Conservation (phyloP, 2,888 invertebrate species). For the Yponomeuta malinellus region DNA sequence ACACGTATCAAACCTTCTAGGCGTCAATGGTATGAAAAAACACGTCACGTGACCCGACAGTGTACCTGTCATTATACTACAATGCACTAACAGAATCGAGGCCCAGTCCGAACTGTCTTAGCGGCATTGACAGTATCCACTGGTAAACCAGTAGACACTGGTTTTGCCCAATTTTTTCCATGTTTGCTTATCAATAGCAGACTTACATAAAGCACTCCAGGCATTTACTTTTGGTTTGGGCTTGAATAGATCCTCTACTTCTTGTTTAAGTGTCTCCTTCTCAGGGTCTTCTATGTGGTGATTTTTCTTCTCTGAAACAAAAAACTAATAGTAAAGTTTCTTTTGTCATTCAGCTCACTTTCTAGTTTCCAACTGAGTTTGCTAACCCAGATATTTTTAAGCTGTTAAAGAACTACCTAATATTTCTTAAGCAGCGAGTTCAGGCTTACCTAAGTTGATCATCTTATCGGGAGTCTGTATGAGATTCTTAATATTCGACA, state of each 20-base stretch:
- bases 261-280: constrained; percentile 27
- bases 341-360: background rate
- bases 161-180: no score
- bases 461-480: constrained; percentile 7
- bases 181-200: no score
- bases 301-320: constrained; percentile 18
- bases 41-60: no score
- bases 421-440: background rate
- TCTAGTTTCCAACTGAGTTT: background rate
- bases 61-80: no score
- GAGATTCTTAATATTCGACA: constrained; percentile 4
- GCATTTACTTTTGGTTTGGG: constrained; percentile 22
- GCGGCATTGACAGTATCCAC: no score
- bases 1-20: no score
- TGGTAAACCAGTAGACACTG: no score
- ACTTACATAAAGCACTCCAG: constrained; percentile 33
- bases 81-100: no score
- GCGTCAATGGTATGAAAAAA: no score
- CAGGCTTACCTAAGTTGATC: background rate
- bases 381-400: no score
- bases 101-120: no score
- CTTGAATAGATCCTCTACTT: constrained; percentile 15
- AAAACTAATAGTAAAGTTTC: background rate
- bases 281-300: constrained; percentile 20
- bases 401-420: no score